phyloP scores from a whole-genome alignment of 2,113 vertebrate species.

The Hystrix brachyura region DNA sequence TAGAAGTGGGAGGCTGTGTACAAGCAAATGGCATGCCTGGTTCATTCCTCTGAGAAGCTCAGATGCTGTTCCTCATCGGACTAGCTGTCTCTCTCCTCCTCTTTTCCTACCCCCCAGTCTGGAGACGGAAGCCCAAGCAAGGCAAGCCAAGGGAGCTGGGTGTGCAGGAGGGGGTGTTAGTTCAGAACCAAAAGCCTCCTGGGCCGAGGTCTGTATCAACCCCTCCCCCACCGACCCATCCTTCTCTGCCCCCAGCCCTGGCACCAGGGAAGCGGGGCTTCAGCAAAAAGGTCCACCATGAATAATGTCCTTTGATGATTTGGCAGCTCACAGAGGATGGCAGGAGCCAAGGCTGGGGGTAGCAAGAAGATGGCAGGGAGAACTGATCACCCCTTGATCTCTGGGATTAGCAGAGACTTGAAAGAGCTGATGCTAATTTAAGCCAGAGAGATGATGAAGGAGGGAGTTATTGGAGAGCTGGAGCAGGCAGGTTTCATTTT shows the following conservation, averaged over 20 bases:
- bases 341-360: background rate
- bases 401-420: slow-evolving; percentile 73
- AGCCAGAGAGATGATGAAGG: background rate
- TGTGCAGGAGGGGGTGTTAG: background rate
- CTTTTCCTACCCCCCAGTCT: background rate
- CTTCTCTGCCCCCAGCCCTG: background rate
- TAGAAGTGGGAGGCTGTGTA: background rate
- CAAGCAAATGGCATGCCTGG: background rate
- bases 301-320: slow-evolving; percentile 84
- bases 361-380: slow-evolving; percentile 50
- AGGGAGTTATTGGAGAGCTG: background rate
- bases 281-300: slow-evolving; percentile 80
- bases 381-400: slow-evolving; percentile 73
- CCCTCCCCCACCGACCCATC: background rate
- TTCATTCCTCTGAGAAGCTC: background rate
- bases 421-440: slow-evolving; percentile 67
- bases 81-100: background rate
- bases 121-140: background rate
- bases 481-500: background rate
- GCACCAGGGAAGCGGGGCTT: slow-evolving; percentile 55
- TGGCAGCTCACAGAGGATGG: slow-evolving; percentile 14
- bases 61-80: background rate
- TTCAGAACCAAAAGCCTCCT: slow-evolving; percentile 12
- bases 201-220: background rate
- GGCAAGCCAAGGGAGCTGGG: rapidly evolving